These are phyloP conservation scores for Chelmon rostratus DNA, from an alignment of 2,797 vertebrate species.

Conservation along the genomic window DNA sequence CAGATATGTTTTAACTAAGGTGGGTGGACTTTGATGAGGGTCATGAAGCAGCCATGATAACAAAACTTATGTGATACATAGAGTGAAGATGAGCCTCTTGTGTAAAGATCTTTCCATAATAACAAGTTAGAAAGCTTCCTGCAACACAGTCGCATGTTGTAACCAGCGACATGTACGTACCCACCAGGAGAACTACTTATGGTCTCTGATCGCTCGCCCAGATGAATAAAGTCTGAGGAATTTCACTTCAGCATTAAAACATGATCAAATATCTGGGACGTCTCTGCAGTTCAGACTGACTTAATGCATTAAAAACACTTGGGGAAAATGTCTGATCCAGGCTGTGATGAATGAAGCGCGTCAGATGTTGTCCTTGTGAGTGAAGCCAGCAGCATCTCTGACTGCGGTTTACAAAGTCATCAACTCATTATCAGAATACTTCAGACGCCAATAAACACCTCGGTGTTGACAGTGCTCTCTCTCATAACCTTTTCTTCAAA, in stretches of 20 bases:
- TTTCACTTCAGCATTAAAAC: slow-evolving; percentile 55
- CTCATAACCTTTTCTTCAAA: slow-evolving; percentile 19
- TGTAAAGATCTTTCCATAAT: background rate
- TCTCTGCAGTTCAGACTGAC: slow-evolving; percentile 24
- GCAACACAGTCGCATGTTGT: background rate
- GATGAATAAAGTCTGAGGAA: slow-evolving; percentile 50
- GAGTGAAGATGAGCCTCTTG: background rate
- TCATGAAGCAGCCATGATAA: background rate
- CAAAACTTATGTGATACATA: slow-evolving; percentile 3
- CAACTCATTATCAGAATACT: slow-evolving; percentile 17
- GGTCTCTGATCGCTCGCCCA: slow-evolving; percentile 59
- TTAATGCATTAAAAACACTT: slow-evolving; percentile 13
- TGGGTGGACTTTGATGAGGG: background rate
- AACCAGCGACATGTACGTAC: slow-evolving; percentile 13
- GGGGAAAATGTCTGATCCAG: background rate
- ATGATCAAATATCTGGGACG: slow-evolving; percentile 45
- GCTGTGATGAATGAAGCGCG: background rate
- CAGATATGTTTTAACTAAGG: background rate
- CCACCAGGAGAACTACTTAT: slow-evolving; percentile 50
- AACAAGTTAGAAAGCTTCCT: background rate
- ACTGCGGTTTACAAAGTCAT: slow-evolving; percentile 17
- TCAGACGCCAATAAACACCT: slow-evolving; percentile 36
- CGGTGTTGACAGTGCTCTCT: background rate
- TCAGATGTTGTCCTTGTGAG: background rate
- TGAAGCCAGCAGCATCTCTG: slow-evolving; percentile 12